A percentile compares a stretch with the other conserved stretches of the same genome.
Conservation (phyloP, 2,797 vertebrate genomes). For the Sebastes iracundus region DNA sequence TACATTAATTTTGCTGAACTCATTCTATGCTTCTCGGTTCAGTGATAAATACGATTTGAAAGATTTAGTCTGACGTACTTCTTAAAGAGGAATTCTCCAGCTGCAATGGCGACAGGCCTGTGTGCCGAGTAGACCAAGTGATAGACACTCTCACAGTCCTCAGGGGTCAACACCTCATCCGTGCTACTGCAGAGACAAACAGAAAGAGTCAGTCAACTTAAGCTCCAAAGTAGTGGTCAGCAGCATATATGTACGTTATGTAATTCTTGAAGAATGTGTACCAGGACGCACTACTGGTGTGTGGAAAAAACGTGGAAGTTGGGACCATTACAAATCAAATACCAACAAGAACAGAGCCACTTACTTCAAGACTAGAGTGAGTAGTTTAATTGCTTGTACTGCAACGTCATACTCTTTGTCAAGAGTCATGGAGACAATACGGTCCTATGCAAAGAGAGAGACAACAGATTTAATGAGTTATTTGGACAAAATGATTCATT, state of each 20-base stretch:
- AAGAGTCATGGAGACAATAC: constrained; percentile 99
- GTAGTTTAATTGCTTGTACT: constrained; percentile 99
- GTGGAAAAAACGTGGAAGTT: background rate
- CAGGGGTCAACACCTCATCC: constrained; percentile 96
- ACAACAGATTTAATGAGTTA: background rate
- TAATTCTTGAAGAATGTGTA: background rate
- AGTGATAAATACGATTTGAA: background rate
- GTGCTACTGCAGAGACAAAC: constrained; percentile 88
- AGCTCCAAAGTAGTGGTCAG: background rate
- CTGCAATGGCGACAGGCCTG: constrained; percentile 95
- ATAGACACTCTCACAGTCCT: constrained; percentile 99
- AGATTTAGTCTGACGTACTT: constrained; percentile 85
- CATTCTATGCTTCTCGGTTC: background rate
- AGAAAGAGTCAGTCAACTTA: constrained; percentile 6
- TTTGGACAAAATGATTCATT: background rate
- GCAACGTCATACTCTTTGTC: constrained; percentile 99
- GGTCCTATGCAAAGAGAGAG: constrained; percentile 85
- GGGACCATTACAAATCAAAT: background rate
- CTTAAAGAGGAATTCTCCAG: constrained; percentile 98
- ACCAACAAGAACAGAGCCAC: constrained; percentile 63
- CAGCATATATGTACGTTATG: background rate
- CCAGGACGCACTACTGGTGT: background rate
- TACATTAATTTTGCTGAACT: background rate
- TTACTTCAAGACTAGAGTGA: constrained; percentile 99
- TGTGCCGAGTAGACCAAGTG: constrained; percentile 99